These are phyloP conservation scores for Rhagologus leucostigma DNA, from an alignment of 2,113 vertebrate genomes.

Conservation along the genomic window DNA sequence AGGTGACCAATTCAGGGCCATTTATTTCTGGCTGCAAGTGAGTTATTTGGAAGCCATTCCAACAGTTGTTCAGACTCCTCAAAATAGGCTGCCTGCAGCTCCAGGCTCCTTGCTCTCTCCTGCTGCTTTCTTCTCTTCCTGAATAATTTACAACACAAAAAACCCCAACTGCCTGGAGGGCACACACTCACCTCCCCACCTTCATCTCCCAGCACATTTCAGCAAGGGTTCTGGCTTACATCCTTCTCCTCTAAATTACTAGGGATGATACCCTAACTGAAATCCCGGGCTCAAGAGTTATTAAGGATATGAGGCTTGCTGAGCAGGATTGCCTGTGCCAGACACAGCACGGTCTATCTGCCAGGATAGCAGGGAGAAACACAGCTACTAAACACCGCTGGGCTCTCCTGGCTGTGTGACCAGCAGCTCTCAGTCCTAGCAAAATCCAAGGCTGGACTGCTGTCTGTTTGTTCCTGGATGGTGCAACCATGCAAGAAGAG, in stretches of 20 bases:
- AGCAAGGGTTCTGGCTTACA: background rate
- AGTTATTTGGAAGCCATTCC: slow-evolving; percentile 55
- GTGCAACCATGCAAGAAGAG: background rate
- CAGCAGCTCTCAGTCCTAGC: background rate
- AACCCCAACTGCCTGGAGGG: background rate
- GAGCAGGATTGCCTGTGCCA: background rate
- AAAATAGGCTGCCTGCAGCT: slow-evolving; percentile 53
- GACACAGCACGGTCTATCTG: background rate
- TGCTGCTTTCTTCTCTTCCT: slow-evolving; percentile 20
- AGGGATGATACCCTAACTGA: background rate
- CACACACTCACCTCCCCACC: background rate
- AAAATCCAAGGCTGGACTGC: background rate
- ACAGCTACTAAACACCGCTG: background rate
- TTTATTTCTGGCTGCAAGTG: slow-evolving; percentile 67
- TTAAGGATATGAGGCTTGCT: background rate
- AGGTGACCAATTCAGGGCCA: slow-evolving; percentile 60
- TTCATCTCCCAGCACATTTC: background rate
- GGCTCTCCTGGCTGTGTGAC: background rate
- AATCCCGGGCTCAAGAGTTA: background rate
- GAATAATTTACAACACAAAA: slow-evolving; percentile 4
- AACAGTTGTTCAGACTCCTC: slow-evolving; percentile 64
- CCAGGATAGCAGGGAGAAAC: background rate
- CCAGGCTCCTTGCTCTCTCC: slow-evolving; percentile 15
- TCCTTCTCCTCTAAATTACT: background rate
- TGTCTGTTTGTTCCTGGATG: background rate